Percentiles rank a stretch among this genome's conserved stretches.
Conservation (phyloP, 2,888 invertebrate species). For the Andrena bucephala region DNA sequence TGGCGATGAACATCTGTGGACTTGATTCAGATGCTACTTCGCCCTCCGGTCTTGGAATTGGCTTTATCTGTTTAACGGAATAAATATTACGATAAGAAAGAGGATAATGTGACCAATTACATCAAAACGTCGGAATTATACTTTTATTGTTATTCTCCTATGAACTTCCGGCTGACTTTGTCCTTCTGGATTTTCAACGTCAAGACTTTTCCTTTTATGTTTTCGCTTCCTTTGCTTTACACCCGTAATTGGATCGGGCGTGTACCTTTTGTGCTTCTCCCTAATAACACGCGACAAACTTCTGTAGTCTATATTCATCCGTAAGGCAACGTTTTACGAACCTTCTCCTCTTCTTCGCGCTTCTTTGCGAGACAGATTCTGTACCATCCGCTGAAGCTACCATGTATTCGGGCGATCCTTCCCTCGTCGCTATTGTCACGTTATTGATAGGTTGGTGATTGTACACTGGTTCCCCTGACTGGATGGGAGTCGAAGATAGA, state of each 20-base stretch:
- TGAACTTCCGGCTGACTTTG: conserved; percentile 86
- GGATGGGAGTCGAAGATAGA: conserved; percentile 70
- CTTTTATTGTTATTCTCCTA: conserved; percentile 93
- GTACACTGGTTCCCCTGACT: conserved; percentile 73
- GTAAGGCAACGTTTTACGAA: conserved; percentile 36
- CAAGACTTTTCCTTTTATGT: conserved; percentile 92
- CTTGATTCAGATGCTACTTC: conserved; percentile 88
- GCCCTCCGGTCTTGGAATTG: conserved; percentile 92
- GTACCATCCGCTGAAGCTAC: conserved; percentile 82
- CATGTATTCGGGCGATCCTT: conserved; percentile 84
- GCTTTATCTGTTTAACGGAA: conserved; percentile 88
- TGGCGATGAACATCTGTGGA: conserved; percentile 89
- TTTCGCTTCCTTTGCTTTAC: conserved; percentile 92
- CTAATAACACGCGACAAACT: conserved; percentile 62
- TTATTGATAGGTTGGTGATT: conserved; percentile 77
- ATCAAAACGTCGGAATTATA: conserved; percentile 75
- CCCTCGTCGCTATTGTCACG: conserved; percentile 76
- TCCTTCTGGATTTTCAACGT: conserved; percentile 86
- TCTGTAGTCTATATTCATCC: conserved; percentile 16
- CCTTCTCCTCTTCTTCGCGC: conserved; percentile 83
- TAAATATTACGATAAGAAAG: neutral
- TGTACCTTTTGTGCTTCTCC: conserved; percentile 92
- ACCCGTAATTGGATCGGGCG: conserved; percentile 88
- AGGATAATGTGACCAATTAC: neutral
- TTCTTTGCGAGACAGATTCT: conserved; percentile 80